Evolutionary conservation across 2,888 invertebrate species (phyloP).

Genomic region (Actias luna): DNA sequence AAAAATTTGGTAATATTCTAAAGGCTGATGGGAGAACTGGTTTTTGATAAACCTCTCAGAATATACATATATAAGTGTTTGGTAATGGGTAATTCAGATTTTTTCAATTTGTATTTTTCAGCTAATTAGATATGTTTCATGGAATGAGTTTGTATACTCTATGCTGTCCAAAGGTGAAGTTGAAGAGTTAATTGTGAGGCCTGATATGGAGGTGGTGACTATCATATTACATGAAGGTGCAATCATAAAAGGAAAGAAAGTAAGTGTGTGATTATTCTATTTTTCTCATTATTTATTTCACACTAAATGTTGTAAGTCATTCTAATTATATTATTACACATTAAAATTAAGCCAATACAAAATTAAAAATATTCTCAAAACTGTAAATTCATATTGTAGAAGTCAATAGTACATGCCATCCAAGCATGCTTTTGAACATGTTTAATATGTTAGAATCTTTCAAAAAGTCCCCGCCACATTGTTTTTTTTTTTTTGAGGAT

Average conservation of each 20-base stretch:
- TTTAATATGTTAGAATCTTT: not conserved
- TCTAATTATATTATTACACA: not conserved
- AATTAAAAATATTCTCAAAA: not conserved
- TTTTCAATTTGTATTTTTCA: conserved; percentile 42
- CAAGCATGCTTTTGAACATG: too few relatives aligned
- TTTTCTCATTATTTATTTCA: not conserved
- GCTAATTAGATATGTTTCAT: conserved; percentile 91
- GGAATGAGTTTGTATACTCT: conserved; percentile 98
- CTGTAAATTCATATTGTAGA: not conserved
- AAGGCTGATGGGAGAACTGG: too few relatives aligned
- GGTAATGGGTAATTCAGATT: not conserved
- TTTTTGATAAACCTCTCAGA: too few relatives aligned
- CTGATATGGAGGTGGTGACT: conserved; percentile 92
- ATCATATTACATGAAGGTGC: conserved; percentile 93
- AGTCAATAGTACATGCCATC: not conserved
- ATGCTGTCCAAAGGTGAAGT: conserved; percentile 98
- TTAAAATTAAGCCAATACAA: not conserved
- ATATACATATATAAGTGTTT: not conserved
- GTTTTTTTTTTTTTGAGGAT: too few relatives aligned
- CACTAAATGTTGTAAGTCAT: not conserved
- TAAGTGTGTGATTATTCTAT: not conserved
- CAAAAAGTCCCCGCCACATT: too few relatives aligned
- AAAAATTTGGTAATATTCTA: too few relatives aligned
- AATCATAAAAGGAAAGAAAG: conserved; percentile 88
- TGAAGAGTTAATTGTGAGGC: conserved; percentile 91